phyloP scores from a whole-genome alignment of 2,888 invertebrate genomes.

The Heliconius ismenius region DNA sequence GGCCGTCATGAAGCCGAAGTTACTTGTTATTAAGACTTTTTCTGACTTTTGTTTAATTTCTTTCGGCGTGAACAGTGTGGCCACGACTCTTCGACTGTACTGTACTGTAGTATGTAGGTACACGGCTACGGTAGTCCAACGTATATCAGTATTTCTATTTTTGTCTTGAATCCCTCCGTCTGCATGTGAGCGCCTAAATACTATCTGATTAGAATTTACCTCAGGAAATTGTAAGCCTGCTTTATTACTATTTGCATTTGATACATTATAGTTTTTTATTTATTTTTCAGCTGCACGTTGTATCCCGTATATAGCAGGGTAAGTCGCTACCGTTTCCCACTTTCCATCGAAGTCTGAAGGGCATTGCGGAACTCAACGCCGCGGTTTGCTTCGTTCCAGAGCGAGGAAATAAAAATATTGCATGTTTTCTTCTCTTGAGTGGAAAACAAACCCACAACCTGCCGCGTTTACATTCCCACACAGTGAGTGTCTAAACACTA shows the following conservation, averaged over 20 bases:
- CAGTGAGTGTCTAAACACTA: too few species aligned
- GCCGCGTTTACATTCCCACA: too few species aligned
- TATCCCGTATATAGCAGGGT: not conserved
- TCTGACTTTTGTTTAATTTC: not conserved
- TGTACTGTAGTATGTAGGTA: not conserved
- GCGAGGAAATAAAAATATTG: too few species aligned
- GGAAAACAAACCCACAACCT: too few species aligned
- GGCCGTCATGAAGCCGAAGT: not conserved
- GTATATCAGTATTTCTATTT: conserved; percentile 18
- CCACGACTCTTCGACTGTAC: not conserved
- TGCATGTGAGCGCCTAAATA: not conserved
- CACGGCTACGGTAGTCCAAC: conserved; percentile 38
- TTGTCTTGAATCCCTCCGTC: conserved; percentile 1
- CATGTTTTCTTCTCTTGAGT: too few species aligned
- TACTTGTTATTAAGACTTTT: not conserved
- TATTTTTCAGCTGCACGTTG: not conserved
- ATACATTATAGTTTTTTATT: not conserved
- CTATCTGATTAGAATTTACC: not conserved
- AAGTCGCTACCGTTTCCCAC: not conserved
- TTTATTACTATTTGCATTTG: not conserved
- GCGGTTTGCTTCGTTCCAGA: too few species aligned
- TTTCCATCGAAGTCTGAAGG: too few species aligned
- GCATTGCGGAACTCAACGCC: too few species aligned
- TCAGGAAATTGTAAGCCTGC: not conserved
- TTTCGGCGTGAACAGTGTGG: not conserved